These are phyloP conservation scores for Orestias chungarensis DNA, from an alignment of 2,797 vertebrate genomes.

Conservation along the genomic window DNA sequence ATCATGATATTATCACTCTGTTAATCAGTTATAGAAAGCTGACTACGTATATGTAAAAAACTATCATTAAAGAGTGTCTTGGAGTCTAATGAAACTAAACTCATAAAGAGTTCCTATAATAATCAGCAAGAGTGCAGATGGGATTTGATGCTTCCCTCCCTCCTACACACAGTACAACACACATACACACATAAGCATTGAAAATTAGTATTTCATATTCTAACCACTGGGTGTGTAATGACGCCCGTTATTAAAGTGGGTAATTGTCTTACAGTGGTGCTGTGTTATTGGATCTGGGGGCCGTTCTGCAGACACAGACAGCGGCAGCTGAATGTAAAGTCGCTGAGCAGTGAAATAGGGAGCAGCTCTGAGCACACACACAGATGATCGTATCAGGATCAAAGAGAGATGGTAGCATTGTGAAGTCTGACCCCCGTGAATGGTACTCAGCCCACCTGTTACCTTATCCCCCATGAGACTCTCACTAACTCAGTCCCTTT, in stretches of 20 bases:
- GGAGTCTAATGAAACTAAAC: conserved; percentile 63
- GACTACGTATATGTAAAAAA: conserved; percentile 54
- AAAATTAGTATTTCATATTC: conserved; percentile 74
- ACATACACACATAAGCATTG: conserved; percentile 21
- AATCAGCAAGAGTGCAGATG: conserved; percentile 64
- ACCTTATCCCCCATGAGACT: conserved; percentile 70
- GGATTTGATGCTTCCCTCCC: conserved; percentile 51
- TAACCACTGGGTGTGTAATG: conserved; percentile 72
- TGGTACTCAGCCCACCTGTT: conserved; percentile 73
- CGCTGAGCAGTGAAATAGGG: conserved; percentile 78
- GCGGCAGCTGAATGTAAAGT: conserved; percentile 76
- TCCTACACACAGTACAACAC: conserved; percentile 13
- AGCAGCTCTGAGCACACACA: conserved; percentile 66
- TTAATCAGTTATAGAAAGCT: conserved; percentile 43
- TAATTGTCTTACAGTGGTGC: conserved; percentile 75
- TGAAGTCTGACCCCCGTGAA: conserved; percentile 64
- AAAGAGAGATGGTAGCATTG: conserved; percentile 70
- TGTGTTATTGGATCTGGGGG: conserved; percentile 74
- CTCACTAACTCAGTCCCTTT: conserved; percentile 49
- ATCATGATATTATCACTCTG: conserved; percentile 42
- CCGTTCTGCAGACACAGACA: conserved; percentile 64
- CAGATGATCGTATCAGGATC: conserved; percentile 75
- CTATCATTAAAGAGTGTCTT: conserved; percentile 53
- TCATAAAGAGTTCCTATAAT: conserved; percentile 62
- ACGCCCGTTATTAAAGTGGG: conserved; percentile 75